phyloP scores from a whole-genome alignment of 2,888 invertebrate genomes.

The Graphium colonna region DNA sequence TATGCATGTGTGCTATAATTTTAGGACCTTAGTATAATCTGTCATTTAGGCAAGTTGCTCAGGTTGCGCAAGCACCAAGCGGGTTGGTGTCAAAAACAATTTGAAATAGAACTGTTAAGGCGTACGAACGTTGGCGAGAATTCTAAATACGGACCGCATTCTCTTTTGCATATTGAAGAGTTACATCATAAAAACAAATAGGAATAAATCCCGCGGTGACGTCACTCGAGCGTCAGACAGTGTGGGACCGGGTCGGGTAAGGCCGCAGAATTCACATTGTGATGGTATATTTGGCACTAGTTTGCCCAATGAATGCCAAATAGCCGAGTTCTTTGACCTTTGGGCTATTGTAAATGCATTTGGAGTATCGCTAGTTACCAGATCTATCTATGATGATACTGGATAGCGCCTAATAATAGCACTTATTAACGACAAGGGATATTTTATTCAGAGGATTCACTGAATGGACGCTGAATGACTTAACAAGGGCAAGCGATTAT shows the following conservation, averaged over 20 bases:
- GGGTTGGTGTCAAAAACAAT: constrained; percentile 15
- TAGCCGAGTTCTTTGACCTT: constrained; percentile 70
- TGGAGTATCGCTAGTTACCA: constrained; percentile 18
- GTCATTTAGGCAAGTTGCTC: neutral
- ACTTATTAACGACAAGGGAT: constrained; percentile 25
- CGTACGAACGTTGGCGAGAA: constrained; percentile 7
- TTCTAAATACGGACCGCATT: constrained; percentile 5
- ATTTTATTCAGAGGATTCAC: constrained; percentile 25
- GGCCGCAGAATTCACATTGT: constrained; percentile 66
- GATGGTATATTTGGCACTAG: constrained; percentile 72
- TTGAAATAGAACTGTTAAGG: constrained; percentile 19
- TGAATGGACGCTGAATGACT: constrained; percentile 23
- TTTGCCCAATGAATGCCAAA: constrained; percentile 66
- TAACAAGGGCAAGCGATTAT: constrained; percentile 12
- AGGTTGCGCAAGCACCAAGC: neutral
- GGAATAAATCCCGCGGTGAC: constrained; percentile 35
- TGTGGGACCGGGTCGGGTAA: constrained; percentile 59
- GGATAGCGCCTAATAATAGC: constrained; percentile 31
- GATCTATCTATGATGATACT: constrained; percentile 32
- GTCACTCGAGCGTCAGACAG: constrained; percentile 66
- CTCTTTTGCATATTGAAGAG: constrained; percentile 23
- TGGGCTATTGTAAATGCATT: constrained; percentile 21
- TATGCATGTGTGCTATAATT: no score
- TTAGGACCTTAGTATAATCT: no score
- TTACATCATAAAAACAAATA: constrained; percentile 27